Evolutionary conservation across 2,888 invertebrate species (phyloP), one percentile per base, ranked within the genome.

Genomic region (Eupithecia abbreviata): DNA sequence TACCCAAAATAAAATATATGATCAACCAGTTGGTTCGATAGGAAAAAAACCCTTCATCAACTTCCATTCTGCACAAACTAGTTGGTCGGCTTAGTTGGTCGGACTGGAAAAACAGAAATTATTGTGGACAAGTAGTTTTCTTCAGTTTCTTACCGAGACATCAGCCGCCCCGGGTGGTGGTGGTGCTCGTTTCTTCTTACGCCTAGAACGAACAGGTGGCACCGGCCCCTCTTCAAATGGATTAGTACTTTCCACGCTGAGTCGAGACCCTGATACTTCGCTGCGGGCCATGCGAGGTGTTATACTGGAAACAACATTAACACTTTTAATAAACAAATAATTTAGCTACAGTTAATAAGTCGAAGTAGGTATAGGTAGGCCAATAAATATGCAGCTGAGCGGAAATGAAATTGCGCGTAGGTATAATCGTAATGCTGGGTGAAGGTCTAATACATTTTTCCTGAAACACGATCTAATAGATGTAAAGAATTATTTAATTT

Each of bases 131-230:
- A 30, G 30, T 30, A 0, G 30, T 55, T 6, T 55, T n/a, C 55
- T 55, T 58, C 3, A 10, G 62, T 4, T 10, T 51, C 43, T 85
- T 88, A 91, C 92, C 84, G 90, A 88, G 72, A 87, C 84, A 81
- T 92, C 89, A 72, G 89, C 84, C 49, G 82, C 82, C 3, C 87
- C 80, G 45, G 83, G 81, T 6, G 96, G 96, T 72, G 94, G 95
- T 0, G 97, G 96, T 0, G 96, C 96, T 79, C 95, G 95, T 80
- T 96, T 95, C 89, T 97, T 97, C 91, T 96, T 97, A 49, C 96
- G 94, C 15, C 95, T 90, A 55, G 95, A 93, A 71, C 96, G 95
- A 68, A 95, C 91, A 0, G 96, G 95, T 45, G 95, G 95, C 73
- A 93, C 88, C 2, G 94, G 93, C 41, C 91, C 91, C 69, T 96